Base-by-base conservation (phyloP, 1,140 invertebrate genomes). In the Brachionus asplanchnoidis region DNA sequence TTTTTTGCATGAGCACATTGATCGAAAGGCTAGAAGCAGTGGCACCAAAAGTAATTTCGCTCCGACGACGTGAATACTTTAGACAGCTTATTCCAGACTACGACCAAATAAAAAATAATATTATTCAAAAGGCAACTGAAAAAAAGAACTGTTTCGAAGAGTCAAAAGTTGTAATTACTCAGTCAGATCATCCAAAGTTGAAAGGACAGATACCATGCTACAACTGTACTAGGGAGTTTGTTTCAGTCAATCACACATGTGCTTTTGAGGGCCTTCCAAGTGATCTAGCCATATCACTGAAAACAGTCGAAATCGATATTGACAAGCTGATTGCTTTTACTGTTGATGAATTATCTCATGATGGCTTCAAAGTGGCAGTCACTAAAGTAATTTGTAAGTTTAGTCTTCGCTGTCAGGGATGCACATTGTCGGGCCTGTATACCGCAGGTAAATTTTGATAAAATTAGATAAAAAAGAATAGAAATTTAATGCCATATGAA, bases 191-290 rank as follows among this genome's bases (percentile, higher is more conserved):
- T 68, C 44, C 68, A 17, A 60, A 68, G 53, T 28, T 85, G 20
- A 79, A 79, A 70, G 84, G 84, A 14, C 56, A 50, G 26, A 85
- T 85, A 36, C 73, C 75, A 66, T 85, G 84, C 68, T 85, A 78
- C 73, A 85, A 85, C 53, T 85, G 84, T 80, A 79, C 46, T 2
- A 65, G 84, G 66, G 84, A 85, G 40, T 68, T 85, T 53, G 84
- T 85, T 7, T 44, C 50, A 23, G 84, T 85, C 36, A 79, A 79
- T 80, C 84, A 85, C 28, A 28, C 84, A 28, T 85, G 84, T 79
- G 60, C 75, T 50, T 85, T 85, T 56, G 75, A 85, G 26, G 73
- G 84, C 12, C 17, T 68, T 12, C 53, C 84, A 50, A 44, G 44
- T 46, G 75, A 85, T n/a, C 60, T 75, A 9, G 53, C 66, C 9